Evolutionary conservation across 2,888 invertebrate genomes (phyloP).

Genomic region (Prionchulus punctatus): DNA sequence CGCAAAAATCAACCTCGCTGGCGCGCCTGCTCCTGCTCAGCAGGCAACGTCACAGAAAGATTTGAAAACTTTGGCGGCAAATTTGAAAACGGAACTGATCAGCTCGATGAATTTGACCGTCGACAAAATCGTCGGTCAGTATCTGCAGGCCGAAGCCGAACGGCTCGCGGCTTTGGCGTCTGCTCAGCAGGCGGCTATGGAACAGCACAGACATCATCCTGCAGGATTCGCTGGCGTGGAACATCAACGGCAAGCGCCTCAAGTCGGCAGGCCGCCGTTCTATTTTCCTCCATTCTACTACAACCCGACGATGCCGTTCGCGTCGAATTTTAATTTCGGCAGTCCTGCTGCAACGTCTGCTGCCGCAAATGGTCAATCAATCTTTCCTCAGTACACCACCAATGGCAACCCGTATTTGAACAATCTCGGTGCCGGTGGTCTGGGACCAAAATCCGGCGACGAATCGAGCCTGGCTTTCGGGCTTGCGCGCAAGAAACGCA

Average conservation of each 20-base stretch:
- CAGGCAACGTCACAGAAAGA: slow-evolving; percentile 37
- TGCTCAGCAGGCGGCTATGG: too few relatives aligned
- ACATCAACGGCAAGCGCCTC: too few relatives aligned
- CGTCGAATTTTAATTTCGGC: slow-evolving; percentile 5
- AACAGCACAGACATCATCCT: too few relatives aligned
- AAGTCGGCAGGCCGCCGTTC: slow-evolving; percentile 10
- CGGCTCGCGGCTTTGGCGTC: background rate
- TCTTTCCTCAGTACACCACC: background rate
- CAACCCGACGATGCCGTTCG: background rate
- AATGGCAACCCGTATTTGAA: too few relatives aligned
- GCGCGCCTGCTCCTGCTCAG: background rate
- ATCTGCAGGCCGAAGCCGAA: too few relatives aligned
- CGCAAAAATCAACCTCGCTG: too few relatives aligned
- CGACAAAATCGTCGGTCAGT: slow-evolving; percentile 69
- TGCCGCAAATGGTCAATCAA: slow-evolving; percentile 9
- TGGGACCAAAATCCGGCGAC: too few relatives aligned
- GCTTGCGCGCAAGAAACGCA: slow-evolving; percentile 17
- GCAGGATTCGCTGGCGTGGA: too few relatives aligned
- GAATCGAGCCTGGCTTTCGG: background rate
- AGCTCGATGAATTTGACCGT: slow-evolving; percentile 64
- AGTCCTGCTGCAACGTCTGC: slow-evolving; percentile 12
- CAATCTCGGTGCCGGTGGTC: background rate
- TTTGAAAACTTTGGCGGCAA: slow-evolving; percentile 71
- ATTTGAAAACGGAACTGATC: slow-evolving; percentile 72
- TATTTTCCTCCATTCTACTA: slow-evolving; percentile 8